Evolutionary conservation across 2,113 vertebrate species (phyloP), one percentile per base, ranked within the genome.

Genomic region (Microtus pennsylvanicus): DNA sequence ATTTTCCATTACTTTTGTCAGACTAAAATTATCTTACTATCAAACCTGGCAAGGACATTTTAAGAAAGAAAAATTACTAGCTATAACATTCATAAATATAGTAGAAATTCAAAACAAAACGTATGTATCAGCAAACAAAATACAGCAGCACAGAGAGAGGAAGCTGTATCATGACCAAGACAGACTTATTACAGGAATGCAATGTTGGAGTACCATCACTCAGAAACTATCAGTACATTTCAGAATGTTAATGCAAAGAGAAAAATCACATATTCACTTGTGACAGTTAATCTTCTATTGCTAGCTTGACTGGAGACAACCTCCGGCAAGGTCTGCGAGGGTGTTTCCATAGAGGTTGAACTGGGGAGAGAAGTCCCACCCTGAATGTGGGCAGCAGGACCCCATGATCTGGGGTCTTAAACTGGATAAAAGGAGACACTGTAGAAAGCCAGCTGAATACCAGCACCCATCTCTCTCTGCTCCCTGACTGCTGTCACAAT

Each of bases 31-130:
- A 67, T 4, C 67, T 75, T 83, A 65, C 75, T 58, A 76, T 33
- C 14, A 77, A 94, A 78, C n/a, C n/a, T 86, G 10, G 90, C 47
- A 61, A 77, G 22, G 50, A 86, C 61, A 78, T 77, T 92, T 35
- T 92, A 58, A 75, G 30, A 91, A 87, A 52, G 75, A 69, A 87
- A 87, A 86, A 78, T 86, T 33, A 70, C 81, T 63, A 28, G 52
- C 47, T 70, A 47, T 30, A 52, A 47, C 76, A 89, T 86, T 69
- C 61, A 58, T 52, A 69, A 21, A 67, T 17, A 58, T 45, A 86
- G 69, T 70, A 70, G 45, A 90, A 82, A 76, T 61, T 1, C n/a
- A 58, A 94, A 90, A 45, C 4, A 86, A 83, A 26, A 76, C 19
- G 28, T 28, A 70, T 45, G 17, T 50, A 35, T 82, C 14, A 94